Percentiles rank a stretch among this genome's conserved stretches.
Evolutionary conservation across 2,888 invertebrate species (phyloP).

Genomic region (Erpobdella octoculata): DNA sequence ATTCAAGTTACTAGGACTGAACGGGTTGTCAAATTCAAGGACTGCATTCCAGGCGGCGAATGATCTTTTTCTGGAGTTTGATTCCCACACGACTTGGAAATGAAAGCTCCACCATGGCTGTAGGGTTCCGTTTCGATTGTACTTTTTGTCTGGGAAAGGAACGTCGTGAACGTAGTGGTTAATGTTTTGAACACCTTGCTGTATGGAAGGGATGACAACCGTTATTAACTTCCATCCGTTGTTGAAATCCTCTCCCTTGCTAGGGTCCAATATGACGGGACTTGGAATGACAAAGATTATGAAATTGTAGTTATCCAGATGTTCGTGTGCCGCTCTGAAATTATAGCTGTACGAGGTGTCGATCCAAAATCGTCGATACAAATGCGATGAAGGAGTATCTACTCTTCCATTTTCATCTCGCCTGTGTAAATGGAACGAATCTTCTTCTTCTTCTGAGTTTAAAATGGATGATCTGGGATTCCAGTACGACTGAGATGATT

Average conservation of each 20-base stretch:
- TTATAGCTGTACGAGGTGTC: not conserved
- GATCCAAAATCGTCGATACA: not conserved
- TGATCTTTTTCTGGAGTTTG: constrained; percentile 4
- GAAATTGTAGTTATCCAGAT: constrained; percentile 1
- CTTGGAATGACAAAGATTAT: constrained; percentile 3
- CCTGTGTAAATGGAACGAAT: no score
- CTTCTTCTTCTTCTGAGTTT: not conserved
- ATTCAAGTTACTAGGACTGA: not conserved
- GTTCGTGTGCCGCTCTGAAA: not conserved
- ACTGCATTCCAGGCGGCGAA: constrained; percentile 13
- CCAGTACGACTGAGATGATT: not conserved
- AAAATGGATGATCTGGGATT: not conserved
- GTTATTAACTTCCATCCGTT: constrained; percentile 11
- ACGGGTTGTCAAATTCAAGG: constrained; percentile 8
- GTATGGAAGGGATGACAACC: not conserved
- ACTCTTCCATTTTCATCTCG: not conserved
- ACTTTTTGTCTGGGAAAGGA: not conserved
- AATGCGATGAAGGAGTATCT: not conserved
- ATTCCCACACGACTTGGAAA: constrained; percentile 15
- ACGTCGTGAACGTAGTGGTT: constrained; percentile 11
- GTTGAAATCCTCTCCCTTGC: not conserved
- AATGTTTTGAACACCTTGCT: constrained; percentile 8
- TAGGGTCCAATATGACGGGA: not conserved
- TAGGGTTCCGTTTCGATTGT: not conserved
- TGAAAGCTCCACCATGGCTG: constrained; percentile 5